phyloP scores from a whole-genome alignment of 2,797 vertebrate species.

The Odontamblyopus rebecca region DNA sequence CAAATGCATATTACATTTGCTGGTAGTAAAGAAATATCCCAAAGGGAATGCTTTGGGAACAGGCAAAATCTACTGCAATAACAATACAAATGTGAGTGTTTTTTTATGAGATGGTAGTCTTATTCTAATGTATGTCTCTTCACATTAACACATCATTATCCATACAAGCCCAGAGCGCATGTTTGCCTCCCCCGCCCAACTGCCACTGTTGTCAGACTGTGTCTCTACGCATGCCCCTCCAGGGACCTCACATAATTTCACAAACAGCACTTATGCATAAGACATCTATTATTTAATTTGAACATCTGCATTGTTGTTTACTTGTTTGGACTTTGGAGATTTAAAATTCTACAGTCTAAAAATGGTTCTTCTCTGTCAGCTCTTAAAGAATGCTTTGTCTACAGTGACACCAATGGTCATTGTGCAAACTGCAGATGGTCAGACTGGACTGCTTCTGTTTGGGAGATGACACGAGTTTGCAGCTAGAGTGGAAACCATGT shows the following conservation, averaged over 20 bases:
- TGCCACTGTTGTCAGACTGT: slow-evolving; percentile 13
- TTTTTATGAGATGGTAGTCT: neutral
- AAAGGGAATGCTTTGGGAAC: neutral
- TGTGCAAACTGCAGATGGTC: neutral
- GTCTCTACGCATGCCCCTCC: neutral
- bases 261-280: slow-evolving; percentile 16
- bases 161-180: neutral
- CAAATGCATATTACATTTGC: neutral
- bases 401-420: neutral
- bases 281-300: slow-evolving; percentile 45
- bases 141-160: slow-evolving; percentile 11
- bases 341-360: slow-evolving; percentile 22
- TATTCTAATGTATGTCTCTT: neutral
- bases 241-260: slow-evolving; percentile 35
- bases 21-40: neutral
- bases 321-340: slow-evolving; percentile 19
- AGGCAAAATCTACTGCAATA: neutral
- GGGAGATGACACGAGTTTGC: no score
- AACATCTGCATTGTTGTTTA: slow-evolving; percentile 55
- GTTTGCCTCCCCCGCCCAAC: slow-evolving; percentile 4
- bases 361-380: neutral
- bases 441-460: neutral
- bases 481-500: no score
- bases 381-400: neutral
- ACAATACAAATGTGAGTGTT: slow-evolving; percentile 3